Percentiles rank a stretch among this genome's conserved stretches.
phyloP scores from a whole-genome alignment of 2,797 vertebrate genomes.

The Bufotes viridis region DNA sequence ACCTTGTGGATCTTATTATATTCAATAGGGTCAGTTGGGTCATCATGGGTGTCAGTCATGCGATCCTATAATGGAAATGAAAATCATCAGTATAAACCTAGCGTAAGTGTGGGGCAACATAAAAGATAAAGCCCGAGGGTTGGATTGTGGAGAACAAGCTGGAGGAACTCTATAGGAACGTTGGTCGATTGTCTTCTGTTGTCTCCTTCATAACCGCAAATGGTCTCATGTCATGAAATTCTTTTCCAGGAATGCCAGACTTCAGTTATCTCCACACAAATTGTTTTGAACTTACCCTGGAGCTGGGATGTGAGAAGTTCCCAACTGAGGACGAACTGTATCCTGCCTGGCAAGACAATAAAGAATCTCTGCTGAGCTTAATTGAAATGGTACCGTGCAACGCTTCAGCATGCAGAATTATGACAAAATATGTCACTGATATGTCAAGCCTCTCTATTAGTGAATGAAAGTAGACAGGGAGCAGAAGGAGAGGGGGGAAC shows the following conservation, averaged over 20 bases:
- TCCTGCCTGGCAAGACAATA: conserved; percentile 91
- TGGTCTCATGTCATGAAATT: conserved; percentile 5
- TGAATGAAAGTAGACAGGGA: conserved; percentile 28
- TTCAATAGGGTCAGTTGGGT: no score
- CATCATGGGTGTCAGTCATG: no score
- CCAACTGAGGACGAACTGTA: conserved; percentile 89
- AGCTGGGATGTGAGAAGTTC: conserved; percentile 96
- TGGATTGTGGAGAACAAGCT: neutral
- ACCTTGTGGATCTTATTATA: no score
- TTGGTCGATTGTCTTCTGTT: neutral
- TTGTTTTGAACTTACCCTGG: conserved; percentile 94
- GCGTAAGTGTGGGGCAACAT: no score
- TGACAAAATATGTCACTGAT: conserved; percentile 34
- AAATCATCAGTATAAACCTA: no score
- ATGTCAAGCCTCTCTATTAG: conserved; percentile 25
- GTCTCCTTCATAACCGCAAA: neutral
- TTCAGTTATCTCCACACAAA: conserved; percentile 98
- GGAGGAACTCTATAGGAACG: neutral
- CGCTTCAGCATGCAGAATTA: conserved; percentile 32
- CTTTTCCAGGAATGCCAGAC: conserved; percentile 90
- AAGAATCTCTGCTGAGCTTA: conserved; percentile 88
- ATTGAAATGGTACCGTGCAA: conserved; percentile 84
- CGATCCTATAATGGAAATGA: no score
- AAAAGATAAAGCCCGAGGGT: neutral
- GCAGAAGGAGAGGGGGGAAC: neutral